Percentiles rank a stretch among this genome's conserved stretches.
Conservation (phyloP, 2,888 invertebrate genomes). For the Pterostichus madidus region DNA sequence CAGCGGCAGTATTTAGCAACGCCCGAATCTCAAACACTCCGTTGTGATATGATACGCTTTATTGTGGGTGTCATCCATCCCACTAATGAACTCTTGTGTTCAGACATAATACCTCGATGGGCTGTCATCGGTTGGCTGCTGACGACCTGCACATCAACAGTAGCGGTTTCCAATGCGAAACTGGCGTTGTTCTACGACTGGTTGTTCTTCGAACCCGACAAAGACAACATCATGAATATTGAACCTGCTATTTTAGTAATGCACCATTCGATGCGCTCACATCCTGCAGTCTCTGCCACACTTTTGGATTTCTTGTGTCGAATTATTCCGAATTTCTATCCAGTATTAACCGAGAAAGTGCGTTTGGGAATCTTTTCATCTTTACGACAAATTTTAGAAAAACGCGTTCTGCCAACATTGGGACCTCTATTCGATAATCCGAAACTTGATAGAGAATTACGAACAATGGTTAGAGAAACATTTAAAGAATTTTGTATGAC, state of each 20-base stretch:
- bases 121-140: slow-evolving; percentile 96
- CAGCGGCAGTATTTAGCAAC: slow-evolving; percentile 94
- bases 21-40: slow-evolving; percentile 92
- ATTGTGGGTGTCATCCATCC: slow-evolving; percentile 97
- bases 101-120: slow-evolving; percentile 97
- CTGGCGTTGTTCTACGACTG: slow-evolving; percentile 95
- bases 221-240: slow-evolving; percentile 97
- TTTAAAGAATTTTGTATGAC: slow-evolving; percentile 93
- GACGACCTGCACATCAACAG: slow-evolving; percentile 93
- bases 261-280: slow-evolving; percentile 95
- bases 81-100: slow-evolving; percentile 93
- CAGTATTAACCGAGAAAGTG: slow-evolving; percentile 88
- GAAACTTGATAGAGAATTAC: slow-evolving; percentile 90
- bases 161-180: slow-evolving; percentile 94
- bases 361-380: slow-evolving; percentile 90
- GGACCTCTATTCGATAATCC: slow-evolving; percentile 93
- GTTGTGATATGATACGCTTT: slow-evolving; percentile 95
- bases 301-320: slow-evolving; percentile 94
- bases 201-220: slow-evolving; percentile 93
- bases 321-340: slow-evolving; percentile 93
- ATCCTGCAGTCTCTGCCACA: slow-evolving; percentile 94
- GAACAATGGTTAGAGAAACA: slow-evolving; percentile 91
- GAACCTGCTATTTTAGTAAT: slow-evolving; percentile 96
- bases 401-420: slow-evolving; percentile 93
- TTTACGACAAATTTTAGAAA: slow-evolving; percentile 91